A percentile compares a stretch with the other conserved stretches of the same genome.
These are phyloP conservation scores for Ailuropoda melanoleuca DNA, from an alignment of 2,113 vertebrate species.

Conservation along the genomic window DNA sequence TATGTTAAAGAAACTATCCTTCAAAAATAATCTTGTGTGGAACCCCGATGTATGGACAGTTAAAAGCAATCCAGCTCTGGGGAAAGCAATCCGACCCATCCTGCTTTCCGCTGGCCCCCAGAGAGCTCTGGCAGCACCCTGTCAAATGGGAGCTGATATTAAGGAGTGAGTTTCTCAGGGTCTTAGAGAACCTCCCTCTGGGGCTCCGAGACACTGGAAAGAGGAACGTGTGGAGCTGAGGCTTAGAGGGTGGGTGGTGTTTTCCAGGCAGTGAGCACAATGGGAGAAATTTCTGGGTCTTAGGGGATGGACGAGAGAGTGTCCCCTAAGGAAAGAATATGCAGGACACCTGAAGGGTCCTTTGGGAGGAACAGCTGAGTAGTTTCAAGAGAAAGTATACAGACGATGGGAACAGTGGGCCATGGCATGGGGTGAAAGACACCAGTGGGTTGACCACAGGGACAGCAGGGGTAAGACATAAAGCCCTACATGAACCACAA, in stretches of 20 bases:
- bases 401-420: no score
- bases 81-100: not conserved
- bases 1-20: not conserved
- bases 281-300: not conserved
- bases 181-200: not conserved
- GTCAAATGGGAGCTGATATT: not conserved
- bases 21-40: not conserved
- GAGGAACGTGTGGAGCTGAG: no score
- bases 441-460: accelerated
- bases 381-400: not conserved
- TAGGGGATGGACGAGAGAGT: not conserved
- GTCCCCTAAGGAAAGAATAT: not conserved
- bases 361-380: not conserved
- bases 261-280: not conserved
- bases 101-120: not conserved
- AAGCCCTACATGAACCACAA: accelerated
- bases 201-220: not conserved
- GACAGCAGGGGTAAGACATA: not conserved
- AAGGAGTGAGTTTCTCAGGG: not conserved
- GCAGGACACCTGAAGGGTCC: not conserved
- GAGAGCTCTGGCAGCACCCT: accelerated
- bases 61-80: not conserved
- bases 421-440: not conserved
- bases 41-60: not conserved
- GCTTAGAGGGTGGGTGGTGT: not conserved